Evolutionary conservation across 2,113 vertebrate species (phyloP).

Genomic region (Vanacampus margaritifer): DNA sequence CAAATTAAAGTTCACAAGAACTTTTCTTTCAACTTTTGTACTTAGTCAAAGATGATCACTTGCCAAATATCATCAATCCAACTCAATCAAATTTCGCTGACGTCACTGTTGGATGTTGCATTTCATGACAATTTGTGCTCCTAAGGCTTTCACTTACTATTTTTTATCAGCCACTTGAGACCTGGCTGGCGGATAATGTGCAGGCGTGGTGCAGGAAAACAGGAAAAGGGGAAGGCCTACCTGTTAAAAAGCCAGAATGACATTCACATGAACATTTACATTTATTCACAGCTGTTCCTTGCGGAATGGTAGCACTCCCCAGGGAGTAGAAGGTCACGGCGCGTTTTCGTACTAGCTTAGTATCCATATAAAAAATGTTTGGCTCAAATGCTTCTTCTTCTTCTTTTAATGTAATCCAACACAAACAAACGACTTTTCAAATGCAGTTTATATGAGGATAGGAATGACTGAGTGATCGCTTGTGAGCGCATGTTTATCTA

Average conservation of each 20-base stretch:
- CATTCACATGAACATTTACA: conserved; percentile 72
- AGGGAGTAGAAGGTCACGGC: conserved; percentile 50
- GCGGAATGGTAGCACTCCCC: conserved; percentile 42
- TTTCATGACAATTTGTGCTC: too few relatives aligned
- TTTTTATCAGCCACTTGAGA: conserved; percentile 30
- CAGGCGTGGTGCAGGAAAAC: conserved; percentile 40
- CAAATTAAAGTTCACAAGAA: background rate
- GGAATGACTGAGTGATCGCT: too few relatives aligned
- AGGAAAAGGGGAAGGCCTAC: conserved; percentile 34
- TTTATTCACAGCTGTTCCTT: conserved; percentile 60
- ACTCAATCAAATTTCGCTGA: too few relatives aligned
- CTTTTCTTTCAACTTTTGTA: background rate
- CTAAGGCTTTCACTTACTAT: too few relatives aligned
- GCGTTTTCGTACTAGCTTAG: conserved; percentile 36
- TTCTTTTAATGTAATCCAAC: background rate
- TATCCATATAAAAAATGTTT: background rate
- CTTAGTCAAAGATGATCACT: too few relatives aligned
- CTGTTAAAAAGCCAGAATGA: conserved; percentile 40
- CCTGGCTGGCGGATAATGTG: conserved; percentile 43
- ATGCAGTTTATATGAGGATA: background rate
- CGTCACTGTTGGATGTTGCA: too few relatives aligned
- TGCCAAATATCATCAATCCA: too few relatives aligned
- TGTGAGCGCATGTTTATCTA: too few relatives aligned
- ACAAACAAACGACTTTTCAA: background rate
- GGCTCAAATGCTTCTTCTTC: background rate